Conservation (phyloP, 2,113 vertebrate species). For the Ciconia boyciana region DNA sequence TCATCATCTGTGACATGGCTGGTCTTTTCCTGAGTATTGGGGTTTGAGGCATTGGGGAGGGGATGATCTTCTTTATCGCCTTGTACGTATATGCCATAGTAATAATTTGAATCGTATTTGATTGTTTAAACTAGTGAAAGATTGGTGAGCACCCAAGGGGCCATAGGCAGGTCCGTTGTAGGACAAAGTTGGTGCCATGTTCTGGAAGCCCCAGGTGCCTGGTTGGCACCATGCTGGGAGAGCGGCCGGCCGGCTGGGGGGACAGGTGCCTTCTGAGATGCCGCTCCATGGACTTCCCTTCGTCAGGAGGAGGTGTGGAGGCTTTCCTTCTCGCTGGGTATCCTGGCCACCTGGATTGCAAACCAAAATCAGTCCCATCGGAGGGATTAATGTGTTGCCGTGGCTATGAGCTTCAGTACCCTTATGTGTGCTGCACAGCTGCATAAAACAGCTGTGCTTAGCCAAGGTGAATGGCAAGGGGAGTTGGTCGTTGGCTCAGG, state of each 20-base stretch:
- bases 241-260: background rate
- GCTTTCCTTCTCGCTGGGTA: background rate
- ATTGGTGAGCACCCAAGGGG: background rate
- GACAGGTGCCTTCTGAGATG: background rate
- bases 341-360: background rate
- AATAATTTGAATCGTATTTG: background rate
- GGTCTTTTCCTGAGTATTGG: background rate
- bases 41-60: background rate
- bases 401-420: background rate
- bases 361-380: background rate
- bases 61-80: background rate
- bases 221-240: accelerated
- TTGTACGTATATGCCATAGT: background rate
- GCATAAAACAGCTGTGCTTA: background rate
- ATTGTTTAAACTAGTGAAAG: background rate
- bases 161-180: background rate
- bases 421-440: background rate
- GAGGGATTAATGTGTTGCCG: background rate
- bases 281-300: background rate
- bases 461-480: background rate
- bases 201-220: background rate
- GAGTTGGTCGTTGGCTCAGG: background rate
- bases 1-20: background rate
- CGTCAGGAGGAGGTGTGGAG: background rate
- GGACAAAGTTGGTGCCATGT: background rate